phyloP scores from a whole-genome alignment of 2,797 vertebrate genomes.

The Steatocranus sp. region DNA sequence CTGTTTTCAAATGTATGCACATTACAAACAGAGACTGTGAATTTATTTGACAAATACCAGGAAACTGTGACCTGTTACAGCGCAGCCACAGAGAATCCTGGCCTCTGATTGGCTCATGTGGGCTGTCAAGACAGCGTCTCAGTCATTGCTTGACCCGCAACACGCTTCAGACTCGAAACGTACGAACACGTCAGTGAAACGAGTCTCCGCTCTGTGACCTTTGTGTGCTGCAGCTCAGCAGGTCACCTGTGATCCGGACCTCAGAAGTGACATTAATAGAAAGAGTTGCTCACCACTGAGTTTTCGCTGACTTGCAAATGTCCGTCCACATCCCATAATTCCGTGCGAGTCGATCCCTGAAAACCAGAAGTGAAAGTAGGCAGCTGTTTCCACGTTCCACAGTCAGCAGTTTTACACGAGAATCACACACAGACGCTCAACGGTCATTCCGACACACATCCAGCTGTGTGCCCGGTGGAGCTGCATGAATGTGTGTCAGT shows the following conservation, averaged over 20 bases:
- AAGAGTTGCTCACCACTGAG: slow-evolving; percentile 1
- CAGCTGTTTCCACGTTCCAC: slow-evolving; percentile 52
- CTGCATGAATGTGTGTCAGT: background rate
- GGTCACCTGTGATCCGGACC: background rate
- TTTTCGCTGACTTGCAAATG: slow-evolving; percentile 41
- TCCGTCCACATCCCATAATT: slow-evolving; percentile 24
- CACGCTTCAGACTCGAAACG: background rate
- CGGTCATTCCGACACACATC: background rate
- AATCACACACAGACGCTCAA: background rate
- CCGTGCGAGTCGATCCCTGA: background rate
- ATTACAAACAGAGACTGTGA: rapidly evolving
- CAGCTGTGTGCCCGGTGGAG: background rate
- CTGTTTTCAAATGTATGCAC: background rate
- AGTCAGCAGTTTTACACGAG: slow-evolving; percentile 34
- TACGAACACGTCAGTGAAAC: rapidly evolving
- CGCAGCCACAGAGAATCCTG: background rate
- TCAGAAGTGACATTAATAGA: slow-evolving; percentile 15
- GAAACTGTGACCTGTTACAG: rapidly evolving
- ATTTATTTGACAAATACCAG: background rate
- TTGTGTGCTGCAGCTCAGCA: background rate
- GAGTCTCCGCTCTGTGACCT: background rate
- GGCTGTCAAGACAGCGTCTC: background rate
- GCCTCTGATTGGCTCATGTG: background rate
- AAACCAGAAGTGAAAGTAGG: slow-evolving; percentile 61
- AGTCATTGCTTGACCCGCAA: rapidly evolving